Percentiles rank a stretch among this genome's conserved stretches.
These are phyloP conservation scores for Sphecodes monilicornis DNA, from an alignment of 2,888 invertebrate genomes.

Conservation along the genomic window DNA sequence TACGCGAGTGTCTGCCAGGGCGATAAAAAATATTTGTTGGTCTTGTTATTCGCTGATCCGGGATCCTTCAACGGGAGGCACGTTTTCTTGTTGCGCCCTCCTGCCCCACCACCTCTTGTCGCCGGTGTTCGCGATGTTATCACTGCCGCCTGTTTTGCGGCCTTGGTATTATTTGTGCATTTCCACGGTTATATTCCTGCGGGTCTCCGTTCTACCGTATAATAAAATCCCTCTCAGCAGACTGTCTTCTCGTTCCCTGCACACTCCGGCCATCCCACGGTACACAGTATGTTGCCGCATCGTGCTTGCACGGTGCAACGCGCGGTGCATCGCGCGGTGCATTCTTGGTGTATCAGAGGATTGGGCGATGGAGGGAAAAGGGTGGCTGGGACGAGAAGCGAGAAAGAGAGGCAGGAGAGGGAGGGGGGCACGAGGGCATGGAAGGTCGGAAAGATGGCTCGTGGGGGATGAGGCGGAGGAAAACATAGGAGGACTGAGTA, in stretches of 20 bases:
- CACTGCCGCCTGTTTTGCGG: conserved; percentile 63
- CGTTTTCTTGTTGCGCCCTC: conserved; percentile 29
- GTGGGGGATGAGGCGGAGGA: conserved; percentile 41
- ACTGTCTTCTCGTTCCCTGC: conserved; percentile 44
- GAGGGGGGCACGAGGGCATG: neutral
- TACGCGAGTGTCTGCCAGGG: neutral
- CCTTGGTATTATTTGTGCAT: conserved; percentile 66
- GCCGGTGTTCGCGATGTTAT: conserved; percentile 61
- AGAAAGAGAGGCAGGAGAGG: neutral
- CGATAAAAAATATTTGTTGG: conserved; percentile 28
- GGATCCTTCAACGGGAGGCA: conserved; percentile 34
- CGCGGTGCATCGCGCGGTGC: conserved; percentile 60
- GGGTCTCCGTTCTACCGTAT: conserved; percentile 60
- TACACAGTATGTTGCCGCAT: conserved; percentile 51
- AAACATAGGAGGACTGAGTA: conserved; percentile 70
- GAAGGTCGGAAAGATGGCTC: neutral
- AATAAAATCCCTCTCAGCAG: conserved; percentile 69
- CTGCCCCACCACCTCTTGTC: neutral
- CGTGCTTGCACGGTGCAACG: conserved; percentile 57
- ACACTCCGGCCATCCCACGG: conserved; percentile 31
- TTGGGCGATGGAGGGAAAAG: neutral
- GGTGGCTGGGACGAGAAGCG: neutral
- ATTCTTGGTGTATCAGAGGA: conserved; percentile 38
- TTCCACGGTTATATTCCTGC: conserved; percentile 66
- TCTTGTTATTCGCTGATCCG: conserved; percentile 7